Base-by-base conservation (phyloP, 2,113 vertebrate species). In the Pteruthius melanotis region DNA sequence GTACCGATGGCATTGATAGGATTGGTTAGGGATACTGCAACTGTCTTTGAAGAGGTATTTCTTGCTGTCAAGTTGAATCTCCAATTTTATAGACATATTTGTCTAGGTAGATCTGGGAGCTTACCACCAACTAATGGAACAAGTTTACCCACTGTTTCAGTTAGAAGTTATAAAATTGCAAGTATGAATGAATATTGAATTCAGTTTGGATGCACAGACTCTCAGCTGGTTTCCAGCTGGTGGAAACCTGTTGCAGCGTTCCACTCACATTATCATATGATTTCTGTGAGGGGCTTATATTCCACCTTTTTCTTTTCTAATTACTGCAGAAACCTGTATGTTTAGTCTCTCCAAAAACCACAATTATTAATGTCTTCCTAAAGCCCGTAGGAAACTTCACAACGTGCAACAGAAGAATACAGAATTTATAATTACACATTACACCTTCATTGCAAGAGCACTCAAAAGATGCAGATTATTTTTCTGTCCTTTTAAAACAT, bases 211-310 rank as follows among this genome's bases (percentile, higher is more conserved):
- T 24, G 9, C 8, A 27, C 3, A 61, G 26, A 61, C 6, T 33
- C 10, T 69, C 35, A 60, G 14, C 7, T 24, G 4, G 3, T 69
- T 87, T 76, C 83, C 1, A 59, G 23, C 24, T 40, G 31, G 18
- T 10, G 9, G 24, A 85, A 86, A 19, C 0, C 0, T 4, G 5
- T 24, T 27, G 16, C 13, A 71, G 23, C 4, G 14, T 24, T 75
- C 33, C 26, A 30, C 5, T 28, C 19, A 61, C 1, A 0, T 7
- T 23, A 4, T 9, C n/a, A 5, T 10, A 30, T 6, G 3, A 35
- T 49, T 66, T 88, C 71, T 60, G 33, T 2, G 1, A 64, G 16
- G 6, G 14, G 8, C 2, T 27, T 54, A 15, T 7, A 13, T 56
- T 50, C 13, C 1, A 1, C 44, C 15, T 68, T 57, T 70, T 45